Percentiles rank a stretch among this genome's conserved stretches.
phyloP scores from a whole-genome alignment of 2,113 vertebrate genomes.

The Himantopus leucocephalus region DNA sequence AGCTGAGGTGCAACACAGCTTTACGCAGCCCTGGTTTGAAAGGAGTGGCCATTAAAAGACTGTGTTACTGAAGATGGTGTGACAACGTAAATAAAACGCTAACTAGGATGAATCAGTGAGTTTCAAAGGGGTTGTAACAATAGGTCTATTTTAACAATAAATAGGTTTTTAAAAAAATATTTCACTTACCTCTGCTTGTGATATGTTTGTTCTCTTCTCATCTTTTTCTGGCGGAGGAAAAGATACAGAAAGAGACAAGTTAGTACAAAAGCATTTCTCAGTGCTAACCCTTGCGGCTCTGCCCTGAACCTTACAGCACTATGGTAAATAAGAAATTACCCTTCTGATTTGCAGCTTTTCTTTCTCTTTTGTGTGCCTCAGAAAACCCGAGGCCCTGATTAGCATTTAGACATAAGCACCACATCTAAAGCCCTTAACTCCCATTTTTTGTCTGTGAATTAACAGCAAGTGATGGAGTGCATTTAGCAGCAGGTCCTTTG shows the following conservation, averaged over 20 bases:
- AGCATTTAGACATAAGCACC: background rate
- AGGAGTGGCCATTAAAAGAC: background rate
- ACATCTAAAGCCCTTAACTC: background rate
- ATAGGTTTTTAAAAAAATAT: background rate
- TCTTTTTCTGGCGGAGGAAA: conserved; percentile 77
- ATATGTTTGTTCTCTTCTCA: conserved; percentile 78
- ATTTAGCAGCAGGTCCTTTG: background rate
- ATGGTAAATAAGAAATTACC: background rate
- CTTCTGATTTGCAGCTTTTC: background rate
- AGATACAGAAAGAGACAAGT: conserved; percentile 7
- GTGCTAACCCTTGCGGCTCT: background rate
- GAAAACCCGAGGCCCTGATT: background rate
- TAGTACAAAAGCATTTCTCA: background rate
- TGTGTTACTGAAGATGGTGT: background rate
- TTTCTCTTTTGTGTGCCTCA: background rate
- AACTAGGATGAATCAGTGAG: background rate
- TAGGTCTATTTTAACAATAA: background rate
- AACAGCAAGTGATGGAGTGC: fast-evolving
- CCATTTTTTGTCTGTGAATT: background rate
- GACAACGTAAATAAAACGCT: background rate
- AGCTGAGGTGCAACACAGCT: background rate
- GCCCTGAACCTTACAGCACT: background rate
- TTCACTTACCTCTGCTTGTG: conserved; percentile 81
- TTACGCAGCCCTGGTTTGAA: background rate
- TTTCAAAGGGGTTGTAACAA: background rate